Conservation (phyloP, 2,888 invertebrate genomes). For the Orthosia gothica region DNA sequence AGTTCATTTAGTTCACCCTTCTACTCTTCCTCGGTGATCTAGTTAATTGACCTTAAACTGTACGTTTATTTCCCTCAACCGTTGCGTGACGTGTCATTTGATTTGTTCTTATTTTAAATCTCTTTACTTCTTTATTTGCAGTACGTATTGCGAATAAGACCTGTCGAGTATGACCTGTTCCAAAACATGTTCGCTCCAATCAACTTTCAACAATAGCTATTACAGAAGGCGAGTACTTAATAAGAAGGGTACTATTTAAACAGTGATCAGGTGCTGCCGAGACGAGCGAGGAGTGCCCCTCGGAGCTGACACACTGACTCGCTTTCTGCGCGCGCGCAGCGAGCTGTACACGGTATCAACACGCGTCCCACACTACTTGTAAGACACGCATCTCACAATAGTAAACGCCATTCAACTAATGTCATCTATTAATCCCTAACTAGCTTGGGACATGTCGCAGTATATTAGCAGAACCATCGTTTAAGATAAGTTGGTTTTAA, state of each 20-base stretch:
- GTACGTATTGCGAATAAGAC: constrained; percentile 28
- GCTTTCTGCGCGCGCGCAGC: constrained; percentile 79
- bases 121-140: constrained; percentile 25
- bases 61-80: constrained; percentile 21
- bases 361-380: constrained; percentile 45
- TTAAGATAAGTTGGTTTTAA: not conserved
- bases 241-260: constrained; percentile 71
- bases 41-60: constrained; percentile 64
- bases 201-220: constrained; percentile 55
- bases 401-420: constrained; percentile 60
- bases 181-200: constrained; percentile 41
- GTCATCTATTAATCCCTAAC: constrained; percentile 25
- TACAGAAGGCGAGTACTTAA: constrained; percentile 40
- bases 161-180: constrained; percentile 27
- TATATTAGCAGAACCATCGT: not conserved
- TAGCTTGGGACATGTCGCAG: constrained; percentile 4
- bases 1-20: constrained; percentile 63
- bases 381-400: constrained; percentile 60
- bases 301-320: constrained; percentile 90
- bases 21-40: constrained; percentile 62
- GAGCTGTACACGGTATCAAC: constrained; percentile 55
- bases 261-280: constrained; percentile 76
- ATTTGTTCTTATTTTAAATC: constrained; percentile 9
- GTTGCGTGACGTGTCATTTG: not conserved
- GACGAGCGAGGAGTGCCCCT: constrained; percentile 65